Percentiles rank a stretch among this genome's conserved stretches.
phyloP scores from a whole-genome alignment of 2,113 vertebrate species.

The Macrotis lagotis region DNA sequence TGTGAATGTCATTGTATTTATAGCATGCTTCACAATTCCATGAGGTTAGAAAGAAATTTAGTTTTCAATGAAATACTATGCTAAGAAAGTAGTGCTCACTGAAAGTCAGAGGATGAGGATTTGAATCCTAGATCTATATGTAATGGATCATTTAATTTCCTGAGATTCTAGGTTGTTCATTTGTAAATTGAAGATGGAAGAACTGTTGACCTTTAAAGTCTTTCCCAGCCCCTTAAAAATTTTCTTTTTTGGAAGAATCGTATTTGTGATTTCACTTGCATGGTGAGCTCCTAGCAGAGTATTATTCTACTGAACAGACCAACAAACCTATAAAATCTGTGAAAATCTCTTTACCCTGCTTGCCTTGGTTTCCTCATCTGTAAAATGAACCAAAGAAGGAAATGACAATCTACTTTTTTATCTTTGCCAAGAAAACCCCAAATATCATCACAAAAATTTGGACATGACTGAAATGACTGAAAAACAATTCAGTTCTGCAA shows the following conservation, averaged over 20 bases:
- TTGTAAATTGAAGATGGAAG: neutral
- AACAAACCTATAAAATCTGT: neutral
- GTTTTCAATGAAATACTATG: conserved; percentile 22
- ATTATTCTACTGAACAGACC: neutral
- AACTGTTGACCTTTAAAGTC: neutral
- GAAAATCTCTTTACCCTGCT: no score
- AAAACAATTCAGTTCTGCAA: neutral
- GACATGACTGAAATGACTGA: neutral
- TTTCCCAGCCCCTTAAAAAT: neutral
- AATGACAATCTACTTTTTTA: neutral
- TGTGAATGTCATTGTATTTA: conserved; percentile 52
- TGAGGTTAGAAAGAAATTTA: conserved; percentile 41
- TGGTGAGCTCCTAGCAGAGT: neutral
- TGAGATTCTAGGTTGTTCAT: neutral
- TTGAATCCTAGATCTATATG: neutral
- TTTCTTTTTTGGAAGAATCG: neutral
- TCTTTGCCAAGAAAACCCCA: neutral
- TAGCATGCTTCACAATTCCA: conserved; percentile 52
- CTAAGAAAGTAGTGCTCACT: neutral
- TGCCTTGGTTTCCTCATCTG: no score
- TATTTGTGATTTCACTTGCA: neutral
- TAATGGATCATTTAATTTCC: neutral
- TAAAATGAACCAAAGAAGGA: no score
- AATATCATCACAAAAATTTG: neutral
- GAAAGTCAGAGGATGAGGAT: neutral